Percentiles rank a stretch among this genome's conserved stretches.
phyloP scores from a whole-genome alignment of 2,797 vertebrate genomes.

The Coregonus suidteri region DNA sequence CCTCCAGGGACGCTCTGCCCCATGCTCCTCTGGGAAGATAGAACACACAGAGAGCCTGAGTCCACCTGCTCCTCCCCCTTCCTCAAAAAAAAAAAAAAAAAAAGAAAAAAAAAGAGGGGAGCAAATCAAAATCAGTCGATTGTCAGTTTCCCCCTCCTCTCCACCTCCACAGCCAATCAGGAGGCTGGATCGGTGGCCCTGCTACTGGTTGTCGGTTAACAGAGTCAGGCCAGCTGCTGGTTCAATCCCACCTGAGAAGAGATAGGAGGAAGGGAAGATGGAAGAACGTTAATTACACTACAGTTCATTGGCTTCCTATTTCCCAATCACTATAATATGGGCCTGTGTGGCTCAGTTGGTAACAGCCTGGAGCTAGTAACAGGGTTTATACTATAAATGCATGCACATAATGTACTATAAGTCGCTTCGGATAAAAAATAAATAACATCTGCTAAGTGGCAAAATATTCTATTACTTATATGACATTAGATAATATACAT shows the following conservation, averaged over 20 bases:
- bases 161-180: conserved; percentile 43
- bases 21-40: conserved; percentile 79
- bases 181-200: conserved; percentile 28
- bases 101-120: conserved; percentile 40
- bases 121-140: conserved; percentile 50
- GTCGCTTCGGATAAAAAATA: too few species aligned
- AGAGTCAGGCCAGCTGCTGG: conserved; percentile 18
- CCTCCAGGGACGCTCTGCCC: conserved; percentile 98
- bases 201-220: conserved; percentile 54
- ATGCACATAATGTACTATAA: too few species aligned
- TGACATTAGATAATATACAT: too few species aligned
- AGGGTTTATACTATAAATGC: too few species aligned
- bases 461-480: too few species aligned
- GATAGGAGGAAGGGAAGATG: conserved; percentile 10
- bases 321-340: conserved; percentile 13
- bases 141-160: conserved; percentile 31
- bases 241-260: conserved; percentile 66
- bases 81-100: conserved; percentile 51
- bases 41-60: background rate
- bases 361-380: too few species aligned
- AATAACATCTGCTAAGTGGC: too few species aligned
- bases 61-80: conserved; percentile 42
- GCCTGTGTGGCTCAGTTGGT: conserved; percentile 1
- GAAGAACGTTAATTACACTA: conserved; percentile 39
- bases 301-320: background rate